Evolutionary conservation across 2,797 vertebrate genomes (phyloP).

Genomic region (Sandelia bainsii): DNA sequence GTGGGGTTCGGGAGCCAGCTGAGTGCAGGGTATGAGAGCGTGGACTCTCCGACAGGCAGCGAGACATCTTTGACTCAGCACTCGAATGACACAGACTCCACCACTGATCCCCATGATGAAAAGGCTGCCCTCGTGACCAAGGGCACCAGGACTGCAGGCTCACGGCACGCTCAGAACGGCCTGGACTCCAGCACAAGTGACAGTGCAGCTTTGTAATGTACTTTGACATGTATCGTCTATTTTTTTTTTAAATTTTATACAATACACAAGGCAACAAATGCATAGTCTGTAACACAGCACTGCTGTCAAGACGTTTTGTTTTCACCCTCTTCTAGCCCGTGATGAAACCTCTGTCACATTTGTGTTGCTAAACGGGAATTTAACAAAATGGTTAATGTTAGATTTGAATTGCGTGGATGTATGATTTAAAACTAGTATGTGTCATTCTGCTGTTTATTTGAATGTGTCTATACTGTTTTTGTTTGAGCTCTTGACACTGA

Average conservation of each 20-base stretch:
- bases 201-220: constrained; percentile 81
- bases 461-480: constrained; percentile 84
- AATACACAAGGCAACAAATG: constrained; percentile 84
- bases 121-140: constrained; percentile 92
- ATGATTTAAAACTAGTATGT: constrained; percentile 87
- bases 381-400: constrained; percentile 86
- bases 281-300: constrained; percentile 89
- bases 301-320: constrained; percentile 89
- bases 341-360: constrained; percentile 92
- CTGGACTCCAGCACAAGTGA: constrained; percentile 89
- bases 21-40: constrained; percentile 97
- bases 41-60: constrained; percentile 99
- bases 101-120: constrained; percentile 96
- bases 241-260: constrained; percentile 70
- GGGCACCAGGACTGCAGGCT: constrained; percentile 96
- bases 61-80: constrained; percentile 99
- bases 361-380: constrained; percentile 88
- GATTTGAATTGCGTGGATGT: constrained; percentile 87
- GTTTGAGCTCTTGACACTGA: constrained; percentile 81
- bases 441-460: constrained; percentile 78
- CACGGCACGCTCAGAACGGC: constrained; percentile 96
- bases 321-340: constrained; percentile 82
- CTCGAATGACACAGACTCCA: constrained; percentile 99
- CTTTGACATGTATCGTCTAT: constrained; percentile 76
- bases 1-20: constrained; percentile 93